These are phyloP conservation scores for Trachythela sp. DNA, from an alignment of 64 coral and sea anemone species.

Conservation along the genomic window DNA sequence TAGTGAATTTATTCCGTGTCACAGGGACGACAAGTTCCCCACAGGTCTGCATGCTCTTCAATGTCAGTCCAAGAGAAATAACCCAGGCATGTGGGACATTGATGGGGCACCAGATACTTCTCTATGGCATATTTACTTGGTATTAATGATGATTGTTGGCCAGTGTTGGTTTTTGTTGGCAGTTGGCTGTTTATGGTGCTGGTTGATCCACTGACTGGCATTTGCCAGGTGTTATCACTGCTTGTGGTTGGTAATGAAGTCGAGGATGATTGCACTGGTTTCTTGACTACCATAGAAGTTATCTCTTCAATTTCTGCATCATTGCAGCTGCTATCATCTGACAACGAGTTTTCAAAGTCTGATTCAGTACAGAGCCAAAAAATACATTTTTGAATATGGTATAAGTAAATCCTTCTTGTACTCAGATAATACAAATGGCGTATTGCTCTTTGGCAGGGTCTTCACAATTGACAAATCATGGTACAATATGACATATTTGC, in stretches of 20 bases:
- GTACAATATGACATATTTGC: background rate
- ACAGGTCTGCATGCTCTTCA: conserved; percentile 16
- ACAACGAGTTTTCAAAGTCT: background rate
- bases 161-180: background rate
- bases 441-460: background rate
- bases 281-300: background rate
- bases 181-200: background rate
- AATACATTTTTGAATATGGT: conserved; percentile 14
- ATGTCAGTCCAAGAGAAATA: background rate
- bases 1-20: no score
- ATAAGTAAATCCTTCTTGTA: background rate
- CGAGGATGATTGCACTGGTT: background rate
- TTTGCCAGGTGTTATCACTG: background rate
- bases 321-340: background rate
- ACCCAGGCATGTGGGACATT: conserved; percentile 6
- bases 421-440: background rate
- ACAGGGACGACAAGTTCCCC: no score
- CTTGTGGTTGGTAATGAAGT: background rate
- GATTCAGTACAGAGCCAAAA: background rate
- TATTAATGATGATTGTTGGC: background rate
- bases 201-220: background rate
- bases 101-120: background rate
- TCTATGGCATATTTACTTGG: background rate
- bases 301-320: background rate
- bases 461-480: background rate